Percentiles rank a stretch among this genome's conserved stretches.
Conservation (phyloP, 2,888 invertebrate genomes). For the Aporophyla lueneburgensis region DNA sequence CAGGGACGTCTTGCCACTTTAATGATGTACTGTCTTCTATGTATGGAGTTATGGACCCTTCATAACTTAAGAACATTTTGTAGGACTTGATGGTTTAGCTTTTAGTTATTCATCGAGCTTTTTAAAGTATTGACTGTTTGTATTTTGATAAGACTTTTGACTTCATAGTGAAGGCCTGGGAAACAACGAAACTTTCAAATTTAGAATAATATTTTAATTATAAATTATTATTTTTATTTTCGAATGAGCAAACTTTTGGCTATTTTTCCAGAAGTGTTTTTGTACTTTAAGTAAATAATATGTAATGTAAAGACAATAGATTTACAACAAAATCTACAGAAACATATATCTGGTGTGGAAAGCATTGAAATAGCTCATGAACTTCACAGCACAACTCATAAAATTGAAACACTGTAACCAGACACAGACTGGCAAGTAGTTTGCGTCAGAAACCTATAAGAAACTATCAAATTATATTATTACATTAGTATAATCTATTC, state of each 20-base stretch:
- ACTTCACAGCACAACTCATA: conserved; percentile 10
- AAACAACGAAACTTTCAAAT: not conserved
- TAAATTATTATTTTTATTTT: not conserved
- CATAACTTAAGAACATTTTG: conserved; percentile 10
- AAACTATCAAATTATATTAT: conserved; percentile 32
- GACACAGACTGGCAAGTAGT: conserved; percentile 7
- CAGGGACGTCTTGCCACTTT: conserved; percentile 41
- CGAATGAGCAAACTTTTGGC: not conserved
- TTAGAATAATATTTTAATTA: not conserved
- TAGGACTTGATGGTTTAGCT: not conserved
- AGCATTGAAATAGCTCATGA: conserved; percentile 28
- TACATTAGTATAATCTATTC: conserved; percentile 46
- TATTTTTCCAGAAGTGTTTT: not conserved
- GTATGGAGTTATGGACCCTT: conserved; percentile 29
- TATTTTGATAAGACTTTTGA: not conserved
- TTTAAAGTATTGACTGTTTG: not conserved
- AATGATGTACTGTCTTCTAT: conserved; percentile 25
- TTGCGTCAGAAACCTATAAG: conserved; percentile 36
- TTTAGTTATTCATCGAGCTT: not conserved
- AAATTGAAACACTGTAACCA: conserved; percentile 19
- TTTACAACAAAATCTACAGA: not conserved
- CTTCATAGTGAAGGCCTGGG: not conserved
- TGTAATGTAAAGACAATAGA: not conserved
- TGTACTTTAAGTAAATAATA: not conserved
- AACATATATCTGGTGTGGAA: not conserved